These are phyloP conservation scores for Saccopteryx leptura DNA, from an alignment of 2,113 vertebrate species.

Conservation along the genomic window DNA sequence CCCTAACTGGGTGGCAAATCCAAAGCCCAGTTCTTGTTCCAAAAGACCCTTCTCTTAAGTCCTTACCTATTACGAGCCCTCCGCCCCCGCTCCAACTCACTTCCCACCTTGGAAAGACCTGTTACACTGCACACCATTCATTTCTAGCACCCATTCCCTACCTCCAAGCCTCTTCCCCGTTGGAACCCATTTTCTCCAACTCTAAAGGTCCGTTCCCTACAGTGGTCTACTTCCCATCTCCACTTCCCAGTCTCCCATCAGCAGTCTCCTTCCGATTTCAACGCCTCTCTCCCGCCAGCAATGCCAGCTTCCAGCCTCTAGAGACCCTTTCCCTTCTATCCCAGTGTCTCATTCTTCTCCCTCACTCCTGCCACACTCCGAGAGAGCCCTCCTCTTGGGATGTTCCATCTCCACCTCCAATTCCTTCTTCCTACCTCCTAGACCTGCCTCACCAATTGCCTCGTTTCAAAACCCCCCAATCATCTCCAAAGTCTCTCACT, in stretches of 20 bases:
- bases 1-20: neutral
- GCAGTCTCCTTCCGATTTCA: neutral
- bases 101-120: neutral
- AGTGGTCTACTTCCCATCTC: neutral
- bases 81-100: neutral
- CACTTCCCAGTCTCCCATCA: neutral
- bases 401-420: neutral
- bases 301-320: neutral
- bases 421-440: neutral
- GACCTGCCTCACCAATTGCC: neutral
- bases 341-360: neutral
- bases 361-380: neutral
- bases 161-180: neutral
- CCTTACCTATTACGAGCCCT: neutral
- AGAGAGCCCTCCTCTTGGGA: neutral
- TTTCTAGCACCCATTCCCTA: neutral
- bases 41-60: neutral
- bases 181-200: neutral
- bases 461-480: neutral
- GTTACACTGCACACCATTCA: neutral
- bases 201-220: neutral
- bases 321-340: neutral
- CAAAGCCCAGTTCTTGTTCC: neutral
- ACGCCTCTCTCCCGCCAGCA: neutral
- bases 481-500: neutral